Evolutionary conservation across 2,113 vertebrate species (phyloP).

Genomic region (Lepidothrix coronata): DNA sequence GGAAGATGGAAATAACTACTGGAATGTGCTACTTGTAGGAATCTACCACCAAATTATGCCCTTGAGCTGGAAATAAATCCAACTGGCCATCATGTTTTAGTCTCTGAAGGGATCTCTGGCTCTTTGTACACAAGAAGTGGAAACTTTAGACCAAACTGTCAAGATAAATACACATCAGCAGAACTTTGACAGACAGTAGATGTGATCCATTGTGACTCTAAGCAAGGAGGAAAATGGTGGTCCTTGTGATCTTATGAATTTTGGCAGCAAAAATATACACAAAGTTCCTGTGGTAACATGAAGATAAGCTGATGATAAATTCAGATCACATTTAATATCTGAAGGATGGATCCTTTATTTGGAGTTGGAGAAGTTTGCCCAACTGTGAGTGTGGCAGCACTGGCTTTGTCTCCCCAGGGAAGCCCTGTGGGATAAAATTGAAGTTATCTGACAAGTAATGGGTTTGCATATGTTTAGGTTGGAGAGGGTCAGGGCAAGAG

Average conservation of each 20-base stretch:
- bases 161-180: neutral
- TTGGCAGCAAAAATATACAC: neutral
- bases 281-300: neutral
- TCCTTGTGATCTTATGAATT: neutral
- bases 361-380: neutral
- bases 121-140: neutral
- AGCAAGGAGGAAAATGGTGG: neutral
- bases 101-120: neutral
- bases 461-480: neutral
- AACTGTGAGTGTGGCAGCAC: neutral
- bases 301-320: neutral
- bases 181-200: neutral
- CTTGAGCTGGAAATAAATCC: neutral
- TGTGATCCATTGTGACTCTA: neutral
- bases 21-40: neutral
- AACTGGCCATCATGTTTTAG: neutral
- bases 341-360: neutral
- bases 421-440: neutral
- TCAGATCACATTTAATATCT: neutral
- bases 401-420: neutral
- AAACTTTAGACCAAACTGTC: slow-evolving; percentile 1
- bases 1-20: neutral
- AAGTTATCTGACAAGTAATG: neutral
- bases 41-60: neutral
- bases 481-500: neutral